Evolutionary conservation across 2,888 invertebrate species (phyloP).

Genomic region (Yponomeuta cagnagella): DNA sequence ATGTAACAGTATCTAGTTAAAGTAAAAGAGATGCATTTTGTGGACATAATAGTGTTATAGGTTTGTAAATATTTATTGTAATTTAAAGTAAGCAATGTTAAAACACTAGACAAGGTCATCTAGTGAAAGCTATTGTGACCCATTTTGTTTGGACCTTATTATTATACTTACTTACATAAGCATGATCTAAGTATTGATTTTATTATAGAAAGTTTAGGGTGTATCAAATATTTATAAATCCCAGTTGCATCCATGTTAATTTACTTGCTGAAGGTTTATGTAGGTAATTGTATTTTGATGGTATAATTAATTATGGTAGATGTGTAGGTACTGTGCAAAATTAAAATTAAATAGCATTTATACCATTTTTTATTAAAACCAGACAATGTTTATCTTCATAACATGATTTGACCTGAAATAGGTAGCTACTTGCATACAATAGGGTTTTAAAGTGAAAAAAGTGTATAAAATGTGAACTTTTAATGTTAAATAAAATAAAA

Average conservation of each 20-base stretch:
- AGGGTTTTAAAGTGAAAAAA: background rate
- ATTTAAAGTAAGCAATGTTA: background rate
- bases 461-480: background rate
- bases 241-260: too few species aligned
- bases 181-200: too few species aligned
- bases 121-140: background rate
- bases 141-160: background rate
- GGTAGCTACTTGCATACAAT: too few species aligned
- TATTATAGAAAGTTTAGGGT: too few species aligned
- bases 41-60: background rate
- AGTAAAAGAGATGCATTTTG: background rate
- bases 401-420: background rate
- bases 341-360: background rate
- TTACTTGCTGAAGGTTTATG: background rate
- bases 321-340: background rate
- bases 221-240: too few species aligned
- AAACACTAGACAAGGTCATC: background rate
- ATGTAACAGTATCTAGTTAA: too few species aligned
- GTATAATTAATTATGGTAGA: background rate
- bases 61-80: conserved; percentile 4
- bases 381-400: background rate
- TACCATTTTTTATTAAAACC: background rate
- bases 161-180: too few species aligned
- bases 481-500: background rate
- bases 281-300: background rate